These are phyloP conservation scores for Netelia melanura DNA, from an alignment of 2,888 invertebrate genomes.

Conservation along the genomic window DNA sequence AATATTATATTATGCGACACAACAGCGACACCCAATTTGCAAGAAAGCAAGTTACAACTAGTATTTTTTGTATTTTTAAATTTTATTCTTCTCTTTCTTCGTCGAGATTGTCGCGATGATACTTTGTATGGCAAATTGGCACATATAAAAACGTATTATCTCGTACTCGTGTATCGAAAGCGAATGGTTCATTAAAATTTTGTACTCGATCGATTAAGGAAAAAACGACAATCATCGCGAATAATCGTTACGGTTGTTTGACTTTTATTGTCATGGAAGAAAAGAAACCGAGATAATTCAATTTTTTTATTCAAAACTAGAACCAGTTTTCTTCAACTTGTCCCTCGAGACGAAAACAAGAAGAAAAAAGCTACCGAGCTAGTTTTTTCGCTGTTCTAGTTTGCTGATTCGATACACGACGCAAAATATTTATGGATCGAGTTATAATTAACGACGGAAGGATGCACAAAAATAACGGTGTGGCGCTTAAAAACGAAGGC, in stretches of 20 bases:
- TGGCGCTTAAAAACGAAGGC: slow-evolving; percentile 48
- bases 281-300: not conserved
- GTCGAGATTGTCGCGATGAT: slow-evolving; percentile 36
- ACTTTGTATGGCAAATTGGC: slow-evolving; percentile 52
- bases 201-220: not conserved
- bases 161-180: not conserved
- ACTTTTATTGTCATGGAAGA: not conserved
- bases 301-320: not conserved
- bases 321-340: not conserved
- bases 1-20: slow-evolving; percentile 33
- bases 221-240: not conserved
- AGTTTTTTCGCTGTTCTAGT: slow-evolving; percentile 4
- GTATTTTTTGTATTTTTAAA: slow-evolving; percentile 8
- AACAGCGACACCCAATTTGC: slow-evolving; percentile 54
- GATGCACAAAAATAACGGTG: slow-evolving; percentile 36
- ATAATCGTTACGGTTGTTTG: slow-evolving; percentile 8
- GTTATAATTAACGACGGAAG: slow-evolving; percentile 45
- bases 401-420: slow-evolving; percentile 43
- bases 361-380: not conserved
- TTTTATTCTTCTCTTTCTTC: slow-evolving; percentile 36
- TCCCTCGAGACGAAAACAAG: not conserved
- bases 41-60: slow-evolving; percentile 42
- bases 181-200: not conserved
- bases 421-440: slow-evolving; percentile 42
- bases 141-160: slow-evolving; percentile 26